These are phyloP conservation scores for Brachylomia viminalis DNA, from an alignment of 2,888 invertebrate species.

Conservation along the genomic window DNA sequence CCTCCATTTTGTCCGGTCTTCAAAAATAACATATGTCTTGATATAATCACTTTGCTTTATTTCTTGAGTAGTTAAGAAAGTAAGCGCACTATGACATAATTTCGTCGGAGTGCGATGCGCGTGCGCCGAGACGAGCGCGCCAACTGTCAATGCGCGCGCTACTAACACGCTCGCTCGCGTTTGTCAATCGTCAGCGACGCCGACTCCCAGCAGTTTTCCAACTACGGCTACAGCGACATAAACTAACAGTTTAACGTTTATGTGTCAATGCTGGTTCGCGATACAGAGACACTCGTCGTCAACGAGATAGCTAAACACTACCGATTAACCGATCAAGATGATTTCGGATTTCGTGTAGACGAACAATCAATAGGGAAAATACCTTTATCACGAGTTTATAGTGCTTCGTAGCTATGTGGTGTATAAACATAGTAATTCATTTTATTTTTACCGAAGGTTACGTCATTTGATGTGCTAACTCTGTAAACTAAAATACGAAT, in stretches of 20 bases:
- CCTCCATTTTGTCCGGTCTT: conserved; percentile 70
- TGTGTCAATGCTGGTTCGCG: not conserved
- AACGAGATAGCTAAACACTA: not conserved
- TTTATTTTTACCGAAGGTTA: not conserved
- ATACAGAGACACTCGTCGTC: conserved; percentile 6
- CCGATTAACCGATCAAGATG: conserved; percentile 27
- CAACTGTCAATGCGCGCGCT: conserved; percentile 74
- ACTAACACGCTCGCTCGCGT: conserved; percentile 67
- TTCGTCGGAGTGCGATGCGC: conserved; percentile 63
- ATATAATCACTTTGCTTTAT: conserved; percentile 59
- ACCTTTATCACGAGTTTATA: conserved; percentile 19
- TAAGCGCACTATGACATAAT: conserved; percentile 70
- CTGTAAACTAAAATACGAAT: not conserved
- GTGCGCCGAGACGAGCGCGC: conserved; percentile 76
- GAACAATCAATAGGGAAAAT: conserved; percentile 41
- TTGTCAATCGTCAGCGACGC: conserved; percentile 43
- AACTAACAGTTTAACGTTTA: conserved; percentile 22
- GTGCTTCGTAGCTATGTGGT: conserved; percentile 12
- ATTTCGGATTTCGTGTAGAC: conserved; percentile 13
- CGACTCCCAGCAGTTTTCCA: conserved; percentile 49
- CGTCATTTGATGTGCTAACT: conserved; percentile 9
- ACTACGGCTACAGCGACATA: conserved; percentile 35
- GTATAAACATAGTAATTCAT: not conserved
- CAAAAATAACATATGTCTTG: conserved; percentile 54
- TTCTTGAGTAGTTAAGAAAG: conserved; percentile 63